phyloP scores from a whole-genome alignment of 2,113 vertebrate genomes.

The Mus spicilegus region DNA sequence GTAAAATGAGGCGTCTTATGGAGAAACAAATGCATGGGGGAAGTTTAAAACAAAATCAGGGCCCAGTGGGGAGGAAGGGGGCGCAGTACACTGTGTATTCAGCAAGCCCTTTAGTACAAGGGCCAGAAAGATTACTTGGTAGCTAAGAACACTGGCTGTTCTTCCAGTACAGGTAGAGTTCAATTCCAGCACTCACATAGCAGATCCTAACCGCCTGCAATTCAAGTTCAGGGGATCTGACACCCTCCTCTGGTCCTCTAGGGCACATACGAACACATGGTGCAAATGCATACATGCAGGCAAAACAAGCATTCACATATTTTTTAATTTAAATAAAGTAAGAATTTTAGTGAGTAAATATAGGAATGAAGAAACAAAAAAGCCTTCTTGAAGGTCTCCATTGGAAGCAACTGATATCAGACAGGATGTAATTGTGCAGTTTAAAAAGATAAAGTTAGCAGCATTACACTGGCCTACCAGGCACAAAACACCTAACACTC shows the following conservation, averaged over 20 bases:
- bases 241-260: not conserved
- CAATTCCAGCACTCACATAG: not conserved
- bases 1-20: not conserved
- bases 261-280: not conserved
- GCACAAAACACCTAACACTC: not conserved
- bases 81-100: not conserved
- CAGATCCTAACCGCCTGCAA: not conserved
- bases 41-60: not conserved
- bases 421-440: not conserved
- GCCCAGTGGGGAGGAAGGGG: not conserved
- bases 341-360: constrained; percentile 40
- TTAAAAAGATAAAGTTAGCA: constrained; percentile 29
- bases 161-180: not conserved
- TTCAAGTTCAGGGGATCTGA: not conserved
- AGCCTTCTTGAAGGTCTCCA: not conserved
- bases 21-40: not conserved
- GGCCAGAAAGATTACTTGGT: not conserved
- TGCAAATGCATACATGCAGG: not conserved
- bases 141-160: not conserved
- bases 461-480: not conserved
- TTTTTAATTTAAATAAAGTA: not conserved
- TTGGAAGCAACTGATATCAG: not conserved
- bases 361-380: not conserved
- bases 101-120: not conserved
- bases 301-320: not conserved